Evolutionary conservation across 2,888 invertebrate genomes (phyloP), one percentile per base, ranked within the genome.

Genomic region (Cheilosia soror): DNA sequence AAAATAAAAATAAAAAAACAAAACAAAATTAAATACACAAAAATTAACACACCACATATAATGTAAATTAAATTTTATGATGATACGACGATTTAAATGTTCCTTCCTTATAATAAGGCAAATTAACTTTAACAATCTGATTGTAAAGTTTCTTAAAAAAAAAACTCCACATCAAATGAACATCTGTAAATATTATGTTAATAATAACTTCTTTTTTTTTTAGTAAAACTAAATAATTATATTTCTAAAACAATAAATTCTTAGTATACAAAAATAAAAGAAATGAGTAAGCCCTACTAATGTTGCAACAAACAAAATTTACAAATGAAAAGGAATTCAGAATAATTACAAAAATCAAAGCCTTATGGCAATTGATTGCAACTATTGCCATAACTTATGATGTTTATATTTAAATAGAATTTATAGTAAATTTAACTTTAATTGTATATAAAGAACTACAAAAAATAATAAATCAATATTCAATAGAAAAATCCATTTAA

Each of bases 61-160:
- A 51, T 49, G 51, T 9, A 49, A 60, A 76, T 33, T 40, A 37
- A 76, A 76, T 71, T 63, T 49, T 71, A 62, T 72, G 55, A 85
- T 76, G 76, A 85, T 63, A 81, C 85, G 85, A 81, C 76, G 80
- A 85, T 76, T 81, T 85, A 85, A 85, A 85, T 85, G 85, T 85
- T 85, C 85, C 85, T 85, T 85, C 85, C 85, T 85, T 85, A 85
- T 85, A 85, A 81, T 85, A 85, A 85, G 85, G 85, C 69, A 80
- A 80, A 76, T 81, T 71, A 81, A 81, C 85, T 85, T 85, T 68
- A 85, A 57, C 85, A 85, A 81, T 81, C 65, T 77, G 71, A 85
- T 85, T 85, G 85, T 85, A 71, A 85, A 85, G 80, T 80, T 85
- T 76, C 40, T 71, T 69, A 15, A 15, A 63, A 57, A 78, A 37